These are phyloP conservation scores for Danio choprae DNA, from an alignment of 2,797 vertebrate genomes.

Conservation along the genomic window DNA sequence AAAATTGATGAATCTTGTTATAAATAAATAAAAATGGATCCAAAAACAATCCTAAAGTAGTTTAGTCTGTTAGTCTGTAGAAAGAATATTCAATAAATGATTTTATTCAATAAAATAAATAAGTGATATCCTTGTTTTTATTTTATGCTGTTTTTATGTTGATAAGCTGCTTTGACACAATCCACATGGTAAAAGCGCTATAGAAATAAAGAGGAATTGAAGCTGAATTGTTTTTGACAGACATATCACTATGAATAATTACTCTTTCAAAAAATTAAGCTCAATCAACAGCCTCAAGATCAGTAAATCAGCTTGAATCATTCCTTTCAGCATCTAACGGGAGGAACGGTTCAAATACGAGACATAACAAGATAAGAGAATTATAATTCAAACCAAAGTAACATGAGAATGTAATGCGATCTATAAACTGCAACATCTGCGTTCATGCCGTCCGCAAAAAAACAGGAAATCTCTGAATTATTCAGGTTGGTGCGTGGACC, in stretches of 20 bases:
- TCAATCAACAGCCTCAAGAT: neutral
- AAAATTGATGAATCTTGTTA: too few species aligned
- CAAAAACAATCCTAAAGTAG: too few species aligned
- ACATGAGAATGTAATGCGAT: constrained; percentile 67
- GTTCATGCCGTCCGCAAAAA: constrained; percentile 63
- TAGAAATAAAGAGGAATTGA: neutral
- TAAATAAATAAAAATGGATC: too few species aligned
- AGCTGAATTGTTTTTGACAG: neutral
- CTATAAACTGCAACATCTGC: constrained; percentile 63
- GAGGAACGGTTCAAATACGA: constrained; percentile 18
- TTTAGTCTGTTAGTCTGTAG: too few species aligned
- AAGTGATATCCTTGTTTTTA: too few species aligned
- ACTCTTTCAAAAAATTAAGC: neutral
- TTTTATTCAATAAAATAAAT: too few species aligned
- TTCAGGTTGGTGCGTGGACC: constrained; percentile 65
- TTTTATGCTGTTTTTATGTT: too few species aligned
- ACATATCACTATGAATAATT: neutral
- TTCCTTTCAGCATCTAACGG: constrained; percentile 38
- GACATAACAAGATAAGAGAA: neutral
- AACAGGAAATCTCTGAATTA: constrained; percentile 72
- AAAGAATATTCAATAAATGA: too few species aligned
- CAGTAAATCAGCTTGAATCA: neutral
- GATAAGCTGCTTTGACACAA: too few species aligned
- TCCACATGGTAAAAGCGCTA: too few species aligned
- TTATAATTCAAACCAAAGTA: constrained; percentile 7